Base-by-base conservation (phyloP, 1,140 invertebrate genomes). In the Catajapyx aquilonaris region DNA sequence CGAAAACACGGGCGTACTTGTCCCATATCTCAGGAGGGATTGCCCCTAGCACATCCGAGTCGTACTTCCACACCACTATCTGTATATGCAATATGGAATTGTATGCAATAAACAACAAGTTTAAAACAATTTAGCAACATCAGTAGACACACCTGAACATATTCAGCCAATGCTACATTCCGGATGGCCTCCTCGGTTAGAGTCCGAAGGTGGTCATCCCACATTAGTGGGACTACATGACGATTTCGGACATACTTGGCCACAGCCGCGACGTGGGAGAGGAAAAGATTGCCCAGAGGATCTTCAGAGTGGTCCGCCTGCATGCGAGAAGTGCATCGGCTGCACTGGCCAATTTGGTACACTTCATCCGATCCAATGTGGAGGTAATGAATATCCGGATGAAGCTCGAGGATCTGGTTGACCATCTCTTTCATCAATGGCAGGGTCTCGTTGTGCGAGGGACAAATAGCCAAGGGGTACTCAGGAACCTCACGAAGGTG, bases 201-300 rank as follows among this genome's bases (percentile, higher is more conserved):
- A 19, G 56, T 46, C 19, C 65, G 46, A 40, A 69, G 58, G 60
- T 70, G 68, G 47, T 71, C 68, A 50, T 71, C 67, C 68, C 68
- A 71, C 51, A 69, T 65, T 11, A 71, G 50, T 7, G 57, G 48
- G 20, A 48, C 55, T 5, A 65, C 45, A 11, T 49, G 35, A 7
- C 57, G 56, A 31, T 60, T 58, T 9, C 48, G 41, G 37, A 62
- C 46, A 46, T 62, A 59, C 15, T 44, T 46, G 2, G 60, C 57
- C 20, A 68, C 48, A 36, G 43, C 46, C 28, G 46, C 49, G 1
- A 64, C 57, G 48, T 69, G 66, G 35, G 52, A 22, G 17, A 68
- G 49, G 44, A 67, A 69, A 11, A 69, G 45, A 35, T 62, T n/a
- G n/a, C n/a, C n/a, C n/a, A n/a, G 50, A 4, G 53, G 50, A 25